Evolutionary conservation across 2,113 vertebrate species (phyloP), one percentile per base, ranked within the genome.

Genomic region (Phrynocephalus versicolor): DNA sequence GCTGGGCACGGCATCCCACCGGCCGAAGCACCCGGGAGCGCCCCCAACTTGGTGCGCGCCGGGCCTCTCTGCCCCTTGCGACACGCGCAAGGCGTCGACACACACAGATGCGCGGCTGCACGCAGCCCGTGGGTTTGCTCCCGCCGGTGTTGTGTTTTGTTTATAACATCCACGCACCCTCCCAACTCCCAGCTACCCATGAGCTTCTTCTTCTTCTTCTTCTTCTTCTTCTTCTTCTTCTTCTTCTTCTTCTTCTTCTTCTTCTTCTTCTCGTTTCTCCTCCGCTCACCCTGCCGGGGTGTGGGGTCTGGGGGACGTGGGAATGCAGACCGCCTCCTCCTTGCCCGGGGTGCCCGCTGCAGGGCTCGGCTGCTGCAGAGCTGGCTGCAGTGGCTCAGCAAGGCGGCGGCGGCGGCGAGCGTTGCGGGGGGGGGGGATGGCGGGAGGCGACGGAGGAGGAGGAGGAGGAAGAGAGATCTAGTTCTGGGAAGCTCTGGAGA

Each of bases 391-490:
- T 12, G 79, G 82, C 74, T 83, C 64, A n/a, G 87, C 39, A 33
- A 88, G 71, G 10, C 55, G 62, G 51, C 87, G 81, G 39, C 33
- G 39, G 58, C n/a, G n/a, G n/a, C n/a, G n/a, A n/a, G n/a, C n/a
- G n/a, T n/a, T n/a, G 96, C 94, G 95, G 93, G 94, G 95, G 94
- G 94, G 95, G 88, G 93, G 45, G 93, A 67, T 72, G 74, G 72
- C 85, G 82, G 90, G 83, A 91, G n/a, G 81, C 77, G 93, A 94
- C 90, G 90, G 81, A 86, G 71, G 83, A 51, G 25, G 21, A 10
- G 80, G 27, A 35, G 57, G 95, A 94, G 96, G 93, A 93, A 95
- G 95, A 94, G 94, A 87, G 92, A 79, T 82, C 94, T 83, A 89
- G 93, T 86, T 96, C 93, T 90, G 94, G 95, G 93, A 95, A 85